Conservation (phyloP, 2,888 invertebrate species). For the Chalcosyrphus nemorum region DNA sequence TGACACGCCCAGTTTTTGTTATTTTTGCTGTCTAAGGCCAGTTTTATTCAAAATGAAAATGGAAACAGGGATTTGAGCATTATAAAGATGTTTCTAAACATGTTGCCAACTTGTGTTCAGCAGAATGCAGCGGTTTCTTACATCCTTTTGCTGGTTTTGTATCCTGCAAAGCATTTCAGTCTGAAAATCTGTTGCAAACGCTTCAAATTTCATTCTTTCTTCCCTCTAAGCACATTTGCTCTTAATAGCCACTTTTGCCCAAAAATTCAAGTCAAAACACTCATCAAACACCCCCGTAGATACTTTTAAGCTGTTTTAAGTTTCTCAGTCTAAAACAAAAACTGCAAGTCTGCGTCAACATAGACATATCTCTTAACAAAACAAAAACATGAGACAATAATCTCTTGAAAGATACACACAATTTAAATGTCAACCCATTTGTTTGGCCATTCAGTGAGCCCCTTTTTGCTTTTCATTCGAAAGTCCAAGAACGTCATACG, state of each 20-base stretch:
- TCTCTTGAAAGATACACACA: constrained; percentile 17
- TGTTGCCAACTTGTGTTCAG: no score
- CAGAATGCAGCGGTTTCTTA: no score
- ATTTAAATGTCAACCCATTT: constrained; percentile 49
- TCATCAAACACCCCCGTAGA: not conserved
- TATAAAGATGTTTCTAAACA: no score
- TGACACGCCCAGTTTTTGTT: no score
- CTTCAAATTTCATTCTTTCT: no score
- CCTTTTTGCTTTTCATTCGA: not conserved
- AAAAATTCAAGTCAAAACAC: not conserved
- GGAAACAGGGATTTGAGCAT: no score
- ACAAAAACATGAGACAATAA: constrained; percentile 13
- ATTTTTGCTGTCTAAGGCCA: no score
- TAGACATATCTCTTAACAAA: not conserved
- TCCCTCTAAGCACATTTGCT: no score
- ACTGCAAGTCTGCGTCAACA: constrained; percentile 8
- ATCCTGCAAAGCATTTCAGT: no score
- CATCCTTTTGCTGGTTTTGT: no score
- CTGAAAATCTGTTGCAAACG: no score
- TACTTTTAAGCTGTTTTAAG: not conserved
- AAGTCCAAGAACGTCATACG: constrained; percentile 36
- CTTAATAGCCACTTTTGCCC: not conserved
- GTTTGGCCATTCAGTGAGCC: constrained; percentile 4
- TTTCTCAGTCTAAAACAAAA: not conserved
- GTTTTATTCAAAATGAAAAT: no score